Percentiles rank a stretch among this genome's conserved stretches.
Evolutionary conservation across 2,113 vertebrate species (phyloP).

Genomic region (Xerus inauris): DNA sequence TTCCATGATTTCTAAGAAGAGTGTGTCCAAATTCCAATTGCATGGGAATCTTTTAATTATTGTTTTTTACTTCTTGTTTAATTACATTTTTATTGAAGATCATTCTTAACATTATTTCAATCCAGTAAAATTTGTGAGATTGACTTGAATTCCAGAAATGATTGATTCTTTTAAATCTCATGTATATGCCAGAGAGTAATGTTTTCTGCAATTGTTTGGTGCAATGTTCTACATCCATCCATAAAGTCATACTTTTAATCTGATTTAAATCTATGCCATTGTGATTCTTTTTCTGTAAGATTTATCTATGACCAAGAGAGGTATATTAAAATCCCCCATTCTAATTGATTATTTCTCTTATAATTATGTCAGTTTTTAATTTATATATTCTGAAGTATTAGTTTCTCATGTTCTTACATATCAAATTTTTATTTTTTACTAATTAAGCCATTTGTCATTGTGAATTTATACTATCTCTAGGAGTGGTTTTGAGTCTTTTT

Average conservation of each 20-base stretch:
- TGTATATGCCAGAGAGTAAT: background rate
- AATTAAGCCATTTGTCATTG: background rate
- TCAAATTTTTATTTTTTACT: background rate
- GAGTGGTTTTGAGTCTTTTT: background rate
- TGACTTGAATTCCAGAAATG: conserved; percentile 35
- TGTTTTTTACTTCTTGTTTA: conserved; percentile 31
- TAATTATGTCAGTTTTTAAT: background rate
- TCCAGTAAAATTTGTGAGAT: conserved; percentile 39
- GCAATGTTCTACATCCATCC: background rate
- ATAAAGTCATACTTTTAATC: background rate
- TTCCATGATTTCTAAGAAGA: conserved; percentile 46
- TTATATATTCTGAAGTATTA: background rate
- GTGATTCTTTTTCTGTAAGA: background rate
- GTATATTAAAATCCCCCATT: background rate
- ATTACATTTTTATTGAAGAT: conserved; percentile 42
- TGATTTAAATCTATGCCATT: background rate
- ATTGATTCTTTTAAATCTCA: conserved; percentile 26
- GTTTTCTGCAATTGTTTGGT: background rate
- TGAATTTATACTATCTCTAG: conserved; percentile 1
- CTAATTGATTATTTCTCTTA: background rate
- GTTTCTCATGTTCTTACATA: background rate
- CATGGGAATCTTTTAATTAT: background rate
- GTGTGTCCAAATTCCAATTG: conserved; percentile 1
- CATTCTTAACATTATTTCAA: background rate
- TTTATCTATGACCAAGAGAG: background rate